Conservation (phyloP, 2,113 vertebrate genomes). For the Terrapene triunguis region DNA sequence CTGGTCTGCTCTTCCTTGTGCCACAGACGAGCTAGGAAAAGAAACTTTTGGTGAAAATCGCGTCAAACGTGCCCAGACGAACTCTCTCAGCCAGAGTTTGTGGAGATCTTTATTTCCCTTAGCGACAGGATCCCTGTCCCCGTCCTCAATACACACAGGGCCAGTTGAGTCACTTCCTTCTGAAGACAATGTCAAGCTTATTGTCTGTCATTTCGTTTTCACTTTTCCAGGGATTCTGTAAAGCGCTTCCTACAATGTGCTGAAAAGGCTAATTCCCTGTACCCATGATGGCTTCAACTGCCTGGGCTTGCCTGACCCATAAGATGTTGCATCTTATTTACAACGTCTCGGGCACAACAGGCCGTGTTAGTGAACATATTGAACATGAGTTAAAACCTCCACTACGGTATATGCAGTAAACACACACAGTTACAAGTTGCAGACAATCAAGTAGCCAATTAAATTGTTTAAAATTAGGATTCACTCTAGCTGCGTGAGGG, state of each 20-base stretch:
- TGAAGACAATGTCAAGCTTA: rapidly evolving
- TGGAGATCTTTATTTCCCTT: background rate
- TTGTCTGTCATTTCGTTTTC: rapidly evolving
- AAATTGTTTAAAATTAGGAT: background rate
- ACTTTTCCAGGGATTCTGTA: background rate
- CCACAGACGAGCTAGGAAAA: background rate
- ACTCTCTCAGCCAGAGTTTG: background rate
- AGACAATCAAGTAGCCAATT: slow-evolving; percentile 1
- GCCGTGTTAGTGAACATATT: background rate
- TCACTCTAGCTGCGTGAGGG: background rate
- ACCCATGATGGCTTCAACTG: rapidly evolving
- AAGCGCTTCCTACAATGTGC: background rate
- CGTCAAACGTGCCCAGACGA: background rate
- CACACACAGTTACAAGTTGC: background rate
- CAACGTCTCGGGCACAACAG: background rate
- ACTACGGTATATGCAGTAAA: rapidly evolving
- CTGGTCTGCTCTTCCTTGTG: background rate
- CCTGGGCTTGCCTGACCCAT: background rate
- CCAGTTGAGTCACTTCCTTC: background rate
- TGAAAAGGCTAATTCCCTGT: rapidly evolving
- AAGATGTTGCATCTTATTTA: background rate
- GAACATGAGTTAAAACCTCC: background rate
- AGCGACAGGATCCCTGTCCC: background rate
- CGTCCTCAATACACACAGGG: slow-evolving; percentile 11
- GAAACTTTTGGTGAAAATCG: rapidly evolving